phyloP scores from a whole-genome alignment of 2,113 vertebrate species.

The Lophius piscatorius region DNA sequence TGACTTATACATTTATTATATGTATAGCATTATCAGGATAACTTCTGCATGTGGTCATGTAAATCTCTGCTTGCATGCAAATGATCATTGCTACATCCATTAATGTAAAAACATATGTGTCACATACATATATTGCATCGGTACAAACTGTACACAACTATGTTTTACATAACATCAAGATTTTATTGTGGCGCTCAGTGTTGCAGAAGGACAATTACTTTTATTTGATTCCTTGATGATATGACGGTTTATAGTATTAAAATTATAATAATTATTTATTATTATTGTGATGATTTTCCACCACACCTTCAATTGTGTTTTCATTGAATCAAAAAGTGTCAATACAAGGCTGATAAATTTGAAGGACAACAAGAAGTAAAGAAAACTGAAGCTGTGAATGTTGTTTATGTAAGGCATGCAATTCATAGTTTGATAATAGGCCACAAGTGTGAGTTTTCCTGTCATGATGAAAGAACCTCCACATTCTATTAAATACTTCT shows the following conservation, averaged over 20 bases:
- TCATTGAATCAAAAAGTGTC: slow-evolving; percentile 84
- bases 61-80: too few species aligned
- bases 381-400: slow-evolving; percentile 90
- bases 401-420: slow-evolving; percentile 74
- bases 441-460: slow-evolving; percentile 25
- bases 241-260: slow-evolving; percentile 58
- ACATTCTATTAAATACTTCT: slow-evolving; percentile 29
- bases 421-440: slow-evolving; percentile 47
- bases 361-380: slow-evolving; percentile 84
- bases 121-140: too few species aligned
- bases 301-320: slow-evolving; percentile 88
- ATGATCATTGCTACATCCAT: too few species aligned
- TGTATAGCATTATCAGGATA: too few species aligned
- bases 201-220: too few species aligned
- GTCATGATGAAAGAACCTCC: slow-evolving; percentile 8
- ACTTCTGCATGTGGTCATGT: too few species aligned
- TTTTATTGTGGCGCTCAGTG: not conserved
- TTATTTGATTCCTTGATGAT: slow-evolving; percentile 31
- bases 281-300: slow-evolving; percentile 95
- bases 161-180: too few species aligned
- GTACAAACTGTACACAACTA: too few species aligned
- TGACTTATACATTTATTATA: too few species aligned
- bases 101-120: too few species aligned
- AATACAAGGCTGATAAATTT: slow-evolving; percentile 89
- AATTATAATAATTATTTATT: too few species aligned